Evolutionary conservation across 2,113 vertebrate species (phyloP).

Genomic region (Hippopotamus amphibius): DNA sequence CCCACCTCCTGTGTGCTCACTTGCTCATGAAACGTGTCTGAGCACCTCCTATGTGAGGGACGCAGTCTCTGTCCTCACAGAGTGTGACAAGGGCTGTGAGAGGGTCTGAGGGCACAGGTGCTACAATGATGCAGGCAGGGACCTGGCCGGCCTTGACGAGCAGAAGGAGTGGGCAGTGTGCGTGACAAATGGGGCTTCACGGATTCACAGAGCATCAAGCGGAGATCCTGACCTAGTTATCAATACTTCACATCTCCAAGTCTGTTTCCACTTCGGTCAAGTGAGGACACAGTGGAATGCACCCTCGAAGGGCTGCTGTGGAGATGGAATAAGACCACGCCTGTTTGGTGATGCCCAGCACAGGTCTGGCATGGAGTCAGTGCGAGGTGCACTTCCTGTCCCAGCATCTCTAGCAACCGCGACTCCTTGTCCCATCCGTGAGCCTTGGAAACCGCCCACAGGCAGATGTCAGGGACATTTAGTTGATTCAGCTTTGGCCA

Average conservation of each 20-base stretch:
- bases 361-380: background rate
- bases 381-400: rapidly evolving
- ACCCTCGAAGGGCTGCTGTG: background rate
- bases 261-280: background rate
- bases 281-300: background rate
- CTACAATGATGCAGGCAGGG: background rate
- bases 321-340: background rate
- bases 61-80: background rate
- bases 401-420: background rate
- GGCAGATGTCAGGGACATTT: background rate
- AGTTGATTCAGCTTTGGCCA: background rate
- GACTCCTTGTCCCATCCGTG: background rate
- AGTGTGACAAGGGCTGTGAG: background rate
- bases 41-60: background rate
- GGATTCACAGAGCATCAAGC: background rate
- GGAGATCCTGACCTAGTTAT: background rate
- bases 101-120: background rate
- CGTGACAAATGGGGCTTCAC: background rate
- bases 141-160: background rate
- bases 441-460: background rate
- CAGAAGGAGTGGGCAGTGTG: background rate
- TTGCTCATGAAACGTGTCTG: background rate
- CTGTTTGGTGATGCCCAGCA: background rate
- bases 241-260: background rate
- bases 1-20: background rate